Percentiles rank a stretch among this genome's conserved stretches.
Conservation (phyloP, 2,888 invertebrate genomes). For the Polymixis flavicincta region DNA sequence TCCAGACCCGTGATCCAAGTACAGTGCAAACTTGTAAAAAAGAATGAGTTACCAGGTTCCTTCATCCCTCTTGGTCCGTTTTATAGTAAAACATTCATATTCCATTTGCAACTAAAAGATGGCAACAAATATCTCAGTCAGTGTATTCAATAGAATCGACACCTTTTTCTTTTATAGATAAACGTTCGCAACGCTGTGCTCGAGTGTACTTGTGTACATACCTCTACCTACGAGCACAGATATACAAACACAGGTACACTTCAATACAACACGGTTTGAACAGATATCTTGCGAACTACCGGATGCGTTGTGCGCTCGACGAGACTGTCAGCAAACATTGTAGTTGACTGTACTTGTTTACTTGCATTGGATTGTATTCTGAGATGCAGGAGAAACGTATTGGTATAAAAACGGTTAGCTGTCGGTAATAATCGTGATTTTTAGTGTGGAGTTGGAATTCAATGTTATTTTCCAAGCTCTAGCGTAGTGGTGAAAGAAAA, state of each 20-base stretch:
- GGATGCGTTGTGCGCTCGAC: slow-evolving; percentile 36
- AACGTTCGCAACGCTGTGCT: slow-evolving; percentile 22
- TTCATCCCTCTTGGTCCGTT: not conserved
- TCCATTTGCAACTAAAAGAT: slow-evolving; percentile 4
- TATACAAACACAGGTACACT: slow-evolving; percentile 34
- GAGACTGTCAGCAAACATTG: slow-evolving; percentile 43
- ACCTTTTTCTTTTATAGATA: slow-evolving; percentile 39
- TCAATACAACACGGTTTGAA: slow-evolving; percentile 35
- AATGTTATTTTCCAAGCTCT: not conserved
- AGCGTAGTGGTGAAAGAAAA: not conserved
- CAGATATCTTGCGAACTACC: slow-evolving; percentile 44
- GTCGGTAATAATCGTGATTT: not conserved
- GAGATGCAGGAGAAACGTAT: slow-evolving; percentile 7
- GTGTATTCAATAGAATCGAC: not conserved
- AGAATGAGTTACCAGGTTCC: not conserved
- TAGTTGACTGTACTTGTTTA: slow-evolving; percentile 32
- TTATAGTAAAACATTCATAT: not conserved
- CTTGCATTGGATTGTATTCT: not conserved
- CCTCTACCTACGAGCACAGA: slow-evolving; percentile 14
- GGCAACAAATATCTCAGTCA: not conserved
- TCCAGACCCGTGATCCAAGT: not conserved
- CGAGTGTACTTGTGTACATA: slow-evolving; percentile 13
- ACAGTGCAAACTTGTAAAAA: not conserved
- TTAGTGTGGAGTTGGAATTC: not conserved
- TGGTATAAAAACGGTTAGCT: not conserved